Percentiles rank a stretch among this genome's conserved stretches.
These are phyloP conservation scores for Emmelina monodactyla DNA, from an alignment of 2,888 invertebrate species.

Conservation along the genomic window DNA sequence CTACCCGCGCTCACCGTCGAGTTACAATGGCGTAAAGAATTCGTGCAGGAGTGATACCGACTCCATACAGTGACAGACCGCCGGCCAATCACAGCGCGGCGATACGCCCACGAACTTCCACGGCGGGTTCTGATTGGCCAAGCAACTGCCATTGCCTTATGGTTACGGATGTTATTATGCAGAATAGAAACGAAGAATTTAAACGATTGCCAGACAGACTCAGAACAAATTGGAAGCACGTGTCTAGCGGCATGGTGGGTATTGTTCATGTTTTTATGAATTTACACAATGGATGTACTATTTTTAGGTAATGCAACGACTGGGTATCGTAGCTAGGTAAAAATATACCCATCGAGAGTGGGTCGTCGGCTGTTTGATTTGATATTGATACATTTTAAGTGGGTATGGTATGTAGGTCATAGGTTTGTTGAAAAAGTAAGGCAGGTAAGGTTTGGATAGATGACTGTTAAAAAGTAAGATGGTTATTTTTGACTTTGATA, in stretches of 20 bases:
- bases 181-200: slow-evolving; percentile 61
- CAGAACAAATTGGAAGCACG: slow-evolving; percentile 62
- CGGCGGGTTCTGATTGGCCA: slow-evolving; percentile 52
- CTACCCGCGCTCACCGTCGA: slow-evolving; percentile 46
- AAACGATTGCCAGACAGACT: slow-evolving; percentile 57
- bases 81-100: slow-evolving; percentile 42
- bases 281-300: too few relatives aligned
- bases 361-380: too few relatives aligned
- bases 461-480: too few relatives aligned
- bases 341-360: too few relatives aligned
- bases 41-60: slow-evolving; percentile 51
- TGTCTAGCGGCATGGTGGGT: slow-evolving; percentile 44
- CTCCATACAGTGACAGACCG: slow-evolving; percentile 60
- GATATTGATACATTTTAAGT: too few relatives aligned
- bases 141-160: slow-evolving; percentile 63
- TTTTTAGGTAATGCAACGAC: too few relatives aligned
- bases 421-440: too few relatives aligned
- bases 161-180: slow-evolving; percentile 64
- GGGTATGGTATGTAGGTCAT: too few relatives aligned
- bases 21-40: slow-evolving; percentile 63
- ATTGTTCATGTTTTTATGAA: too few relatives aligned
- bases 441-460: too few relatives aligned
- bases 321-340: too few relatives aligned
- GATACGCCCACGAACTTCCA: slow-evolving; percentile 54
- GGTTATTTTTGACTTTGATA: too few relatives aligned